Base-by-base conservation (phyloP, 2,113 vertebrate genomes). In the Mastomys natalensis region DNA sequence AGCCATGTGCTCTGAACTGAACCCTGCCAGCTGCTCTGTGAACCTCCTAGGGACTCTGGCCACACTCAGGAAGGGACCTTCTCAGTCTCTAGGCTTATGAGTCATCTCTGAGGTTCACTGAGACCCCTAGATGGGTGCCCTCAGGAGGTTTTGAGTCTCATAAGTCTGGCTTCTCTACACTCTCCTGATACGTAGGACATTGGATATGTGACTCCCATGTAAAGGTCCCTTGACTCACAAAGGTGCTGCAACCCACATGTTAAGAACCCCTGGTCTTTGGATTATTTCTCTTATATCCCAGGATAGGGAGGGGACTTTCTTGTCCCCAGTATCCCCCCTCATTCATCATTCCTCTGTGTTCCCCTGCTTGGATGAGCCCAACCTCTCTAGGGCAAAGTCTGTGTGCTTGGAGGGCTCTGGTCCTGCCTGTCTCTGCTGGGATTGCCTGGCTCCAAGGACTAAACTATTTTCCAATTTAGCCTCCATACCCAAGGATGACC, bases 1-100 rank as follows among this genome's bases (percentile, higher is more conserved):
- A 64, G 88, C 64, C 0, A 3, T 0, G 17, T 0, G 72, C 29
- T 78, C 53, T 0, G 31, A 0, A 0, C 29, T 21, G 10, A 1
- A 11, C 22, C 82, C 74, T 1, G 3, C 53, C 29, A 31, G 43
- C 70, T 26, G 13, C 40, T 73, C 53, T 17, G 17, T 12, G 2
- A 4, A 48, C 55, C 53, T 74, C 31, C 53, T 11, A 19, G 3
- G 7, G 60, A 15, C 31, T 26, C 2, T 31, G 37, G 87, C 21
- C 43, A 16, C 8, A 7, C 0, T 34, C 7, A n/a, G 48, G 7
- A 17, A 24, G 40, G 0, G 0, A 16, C 45, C 16, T 70, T 81
- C 34, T 2, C 7, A 17, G 78, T 5, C 51, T 64, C 70, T 40
- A 26, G 55, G n/a, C 81, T 62, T 16, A 29, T 5, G n/a, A 10